Evolutionary conservation across 2,888 invertebrate genomes (phyloP).

Genomic region (Eilema caniola): DNA sequence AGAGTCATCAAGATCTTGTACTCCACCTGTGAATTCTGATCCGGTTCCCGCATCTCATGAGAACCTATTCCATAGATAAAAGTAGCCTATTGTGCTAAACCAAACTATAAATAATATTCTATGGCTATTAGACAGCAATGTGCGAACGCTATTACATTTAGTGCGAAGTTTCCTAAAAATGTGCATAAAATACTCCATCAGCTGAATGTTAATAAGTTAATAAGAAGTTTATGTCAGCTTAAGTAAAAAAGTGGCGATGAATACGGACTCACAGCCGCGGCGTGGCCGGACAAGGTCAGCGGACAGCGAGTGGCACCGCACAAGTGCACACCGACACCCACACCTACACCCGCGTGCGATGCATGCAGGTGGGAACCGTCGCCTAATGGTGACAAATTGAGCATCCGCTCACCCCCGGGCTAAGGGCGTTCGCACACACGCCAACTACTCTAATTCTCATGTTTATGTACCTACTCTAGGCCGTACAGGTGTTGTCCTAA

Average conservation of each 20-base stretch:
- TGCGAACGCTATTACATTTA: not conserved
- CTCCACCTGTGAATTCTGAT: no score
- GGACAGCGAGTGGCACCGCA: constrained; percentile 1
- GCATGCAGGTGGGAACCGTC: constrained; percentile 26
- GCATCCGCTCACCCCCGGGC: constrained; percentile 12
- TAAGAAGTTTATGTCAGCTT: constrained; percentile 10
- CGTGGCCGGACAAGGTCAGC: constrained; percentile 36
- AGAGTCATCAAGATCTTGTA: not conserved
- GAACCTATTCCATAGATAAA: no score
- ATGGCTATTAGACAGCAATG: not conserved
- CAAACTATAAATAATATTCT: no score
- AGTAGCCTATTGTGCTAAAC: no score
- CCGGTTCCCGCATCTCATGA: no score
- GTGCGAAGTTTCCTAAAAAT: not conserved
- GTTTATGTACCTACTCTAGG: not conserved
- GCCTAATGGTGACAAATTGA: constrained; percentile 46
- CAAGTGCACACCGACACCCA: not conserved
- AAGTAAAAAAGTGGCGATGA: constrained; percentile 23
- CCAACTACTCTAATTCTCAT: not conserved
- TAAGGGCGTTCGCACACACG: constrained; percentile 10
- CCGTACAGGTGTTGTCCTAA: not conserved
- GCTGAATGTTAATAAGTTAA: constrained; percentile 17
- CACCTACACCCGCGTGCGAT: no score
- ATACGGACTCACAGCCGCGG: constrained; percentile 28
- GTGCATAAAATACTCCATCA: constrained; percentile 9